phyloP scores from a whole-genome alignment of 2,888 invertebrate genomes.

The Archips xylosteana region DNA sequence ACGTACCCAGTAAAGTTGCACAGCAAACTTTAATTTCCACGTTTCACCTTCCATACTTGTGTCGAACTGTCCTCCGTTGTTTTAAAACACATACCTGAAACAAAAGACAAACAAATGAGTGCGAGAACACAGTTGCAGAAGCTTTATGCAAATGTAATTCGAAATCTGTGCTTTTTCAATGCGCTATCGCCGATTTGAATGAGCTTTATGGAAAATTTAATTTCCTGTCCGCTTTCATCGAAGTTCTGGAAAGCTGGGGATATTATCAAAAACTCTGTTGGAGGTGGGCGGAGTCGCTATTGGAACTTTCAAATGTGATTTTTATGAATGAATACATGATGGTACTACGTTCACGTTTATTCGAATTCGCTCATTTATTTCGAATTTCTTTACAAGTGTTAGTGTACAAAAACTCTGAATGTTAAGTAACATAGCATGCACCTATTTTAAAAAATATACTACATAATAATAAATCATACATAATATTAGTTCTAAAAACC shows the following conservation, averaged over 20 bases:
- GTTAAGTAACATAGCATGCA: too few relatives aligned
- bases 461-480: too few relatives aligned
- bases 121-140: conserved; percentile 18
- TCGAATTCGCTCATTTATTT: too few relatives aligned
- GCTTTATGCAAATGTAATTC: conserved; percentile 14
- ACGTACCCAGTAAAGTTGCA: too few relatives aligned
- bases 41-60: neutral
- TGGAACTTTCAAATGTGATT: neutral
- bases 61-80: neutral
- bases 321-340: neutral
- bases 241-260: conserved; percentile 49
- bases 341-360: too few relatives aligned
- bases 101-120: conserved; percentile 35
- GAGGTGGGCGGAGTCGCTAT: neutral
- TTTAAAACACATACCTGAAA: conserved; percentile 41
- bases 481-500: too few relatives aligned
- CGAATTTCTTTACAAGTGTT: too few relatives aligned
- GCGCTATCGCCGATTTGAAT: conserved; percentile 44
- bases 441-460: too few relatives aligned
- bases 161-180: conserved; percentile 24
- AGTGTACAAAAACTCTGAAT: too few relatives aligned
- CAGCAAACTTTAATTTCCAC: too few relatives aligned
- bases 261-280: conserved; percentile 31
- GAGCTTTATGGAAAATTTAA: conserved; percentile 65
- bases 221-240: conserved; percentile 65